These are phyloP conservation scores for Forbesichthys agassizii DNA, from an alignment of 2,113 vertebrate genomes.

Conservation along the genomic window DNA sequence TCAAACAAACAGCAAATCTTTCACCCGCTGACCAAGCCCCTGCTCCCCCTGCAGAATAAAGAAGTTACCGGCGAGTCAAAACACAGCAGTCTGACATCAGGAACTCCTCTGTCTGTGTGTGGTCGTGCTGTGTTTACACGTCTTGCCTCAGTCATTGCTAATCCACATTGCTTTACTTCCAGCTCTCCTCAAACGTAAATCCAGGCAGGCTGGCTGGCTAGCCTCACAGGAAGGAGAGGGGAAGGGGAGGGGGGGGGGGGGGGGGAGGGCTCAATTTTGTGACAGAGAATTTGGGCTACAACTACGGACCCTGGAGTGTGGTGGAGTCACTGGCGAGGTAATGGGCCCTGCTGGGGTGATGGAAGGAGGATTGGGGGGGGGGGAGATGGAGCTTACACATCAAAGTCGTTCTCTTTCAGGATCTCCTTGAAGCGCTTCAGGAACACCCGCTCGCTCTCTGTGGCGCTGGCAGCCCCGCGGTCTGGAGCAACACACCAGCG, in stretches of 20 bases:
- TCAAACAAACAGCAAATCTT: background rate
- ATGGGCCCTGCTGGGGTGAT: background rate
- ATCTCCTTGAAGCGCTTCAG: slow-evolving; percentile 93
- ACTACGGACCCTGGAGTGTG: background rate
- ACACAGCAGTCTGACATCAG: too few species aligned
- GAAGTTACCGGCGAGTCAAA: too few species aligned
- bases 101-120: too few species aligned
- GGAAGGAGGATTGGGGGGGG: background rate
- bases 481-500: slow-evolving; percentile 77
- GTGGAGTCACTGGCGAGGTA: background rate
- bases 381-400: slow-evolving; percentile 83
- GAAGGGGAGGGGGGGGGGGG: background rate
- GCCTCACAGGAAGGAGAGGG: background rate
- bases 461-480: slow-evolving; percentile 78
- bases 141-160: background rate
- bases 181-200: background rate
- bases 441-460: slow-evolving; percentile 91
- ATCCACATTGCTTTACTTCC: background rate
- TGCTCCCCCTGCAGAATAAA: background rate
- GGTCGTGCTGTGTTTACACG: background rate
- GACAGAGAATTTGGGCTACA: background rate
- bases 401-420: slow-evolving; percentile 89
- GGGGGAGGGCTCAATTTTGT: background rate
- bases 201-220: background rate
- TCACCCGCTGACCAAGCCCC: background rate